Percentiles rank a stretch among this genome's conserved stretches.
These are phyloP conservation scores for Planococcus citri DNA, from an alignment of 1,140 invertebrate genomes.

Conservation along the genomic window DNA sequence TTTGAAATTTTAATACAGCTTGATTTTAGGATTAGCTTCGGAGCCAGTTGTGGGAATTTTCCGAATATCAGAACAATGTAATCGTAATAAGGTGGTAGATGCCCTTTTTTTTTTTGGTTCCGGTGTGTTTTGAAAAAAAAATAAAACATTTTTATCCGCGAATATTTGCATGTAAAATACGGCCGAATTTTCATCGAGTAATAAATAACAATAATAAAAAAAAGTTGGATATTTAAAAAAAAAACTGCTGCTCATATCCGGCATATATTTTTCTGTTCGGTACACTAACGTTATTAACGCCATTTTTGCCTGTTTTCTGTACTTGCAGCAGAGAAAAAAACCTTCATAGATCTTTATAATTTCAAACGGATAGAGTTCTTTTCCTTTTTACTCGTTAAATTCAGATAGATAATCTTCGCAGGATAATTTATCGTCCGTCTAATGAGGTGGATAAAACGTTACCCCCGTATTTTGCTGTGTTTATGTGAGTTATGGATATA, in stretches of 20 bases:
- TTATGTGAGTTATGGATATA: slow-evolving; percentile 17
- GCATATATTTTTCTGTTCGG: not conserved
- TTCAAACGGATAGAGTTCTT: slow-evolving; percentile 17
- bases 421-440: slow-evolving; percentile 17
- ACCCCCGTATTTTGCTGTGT: slow-evolving; percentile 8
- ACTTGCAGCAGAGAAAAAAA: not conserved
- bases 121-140: too few relatives aligned
- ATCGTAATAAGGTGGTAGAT: too few relatives aligned
- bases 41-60: too few relatives aligned
- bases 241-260: not conserved
- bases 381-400: slow-evolving; percentile 12
- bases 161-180: not conserved
- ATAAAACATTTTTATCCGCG: too few relatives aligned
- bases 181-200: not conserved
- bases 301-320: not conserved
- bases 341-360: slow-evolving; percentile 17
- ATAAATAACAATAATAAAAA: slow-evolving; percentile 9
- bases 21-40: too few relatives aligned
- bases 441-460: slow-evolving; percentile 18
- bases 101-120: too few relatives aligned
- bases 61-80: too few relatives aligned
- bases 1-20: too few relatives aligned
- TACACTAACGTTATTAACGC: slow-evolving; percentile 1
- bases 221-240: slow-evolving; percentile 1
- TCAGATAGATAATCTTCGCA: slow-evolving; percentile 11